Evolutionary conservation across 2,888 invertebrate genomes (phyloP), one percentile per base, ranked within the genome.

Genomic region (Dasypogon diadema): DNA sequence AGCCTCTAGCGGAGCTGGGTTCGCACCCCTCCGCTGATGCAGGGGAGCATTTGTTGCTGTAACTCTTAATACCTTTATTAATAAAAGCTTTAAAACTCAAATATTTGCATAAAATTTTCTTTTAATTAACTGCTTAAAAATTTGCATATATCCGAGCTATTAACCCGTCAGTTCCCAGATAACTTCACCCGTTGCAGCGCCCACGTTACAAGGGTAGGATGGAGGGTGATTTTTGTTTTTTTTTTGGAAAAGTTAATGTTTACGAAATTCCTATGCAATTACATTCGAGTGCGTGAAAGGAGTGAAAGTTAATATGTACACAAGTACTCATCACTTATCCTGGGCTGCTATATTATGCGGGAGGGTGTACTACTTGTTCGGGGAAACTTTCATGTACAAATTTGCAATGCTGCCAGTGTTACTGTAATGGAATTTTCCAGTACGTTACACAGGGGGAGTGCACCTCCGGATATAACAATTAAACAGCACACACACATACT

Each of bases 111-210:
- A 74, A 74, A 74, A 51, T 74, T 60, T 63, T 58, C 73, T 74
- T 74, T 74, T 74, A 74, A 74, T 74, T 46, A 74, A 51, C 74
- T 63, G 58, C 56, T 74, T 74, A 60, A 74, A 74, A 74, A 74
- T 74, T 74, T 74, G 74, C 74, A 74, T 74, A 74, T 34, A 73
- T 56, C 34, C 54, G 24, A 37, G 5, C 37, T 56, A 73, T 73
- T 56, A 73, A 73, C 24, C 12, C 10, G 58, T 4, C 30, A 34
- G 16, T 30, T 8, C 16, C 30, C 54, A 65, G 65, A 46, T 65
- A 65, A 14, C 6, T 2, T 14, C 42, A 63, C 8, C n/a, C 42
- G 30, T 42, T 65, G 48, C 65, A 60, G 18, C n/a, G 21, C 2
- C n/a, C n/a, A n/a, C 8, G 42, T 42, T 8, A 8, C 30, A 30